A percentile compares a stretch with the other conserved stretches of the same genome.
Conservation (phyloP, 2,888 invertebrate species). For the Amblyjoppa fuscipennis region DNA sequence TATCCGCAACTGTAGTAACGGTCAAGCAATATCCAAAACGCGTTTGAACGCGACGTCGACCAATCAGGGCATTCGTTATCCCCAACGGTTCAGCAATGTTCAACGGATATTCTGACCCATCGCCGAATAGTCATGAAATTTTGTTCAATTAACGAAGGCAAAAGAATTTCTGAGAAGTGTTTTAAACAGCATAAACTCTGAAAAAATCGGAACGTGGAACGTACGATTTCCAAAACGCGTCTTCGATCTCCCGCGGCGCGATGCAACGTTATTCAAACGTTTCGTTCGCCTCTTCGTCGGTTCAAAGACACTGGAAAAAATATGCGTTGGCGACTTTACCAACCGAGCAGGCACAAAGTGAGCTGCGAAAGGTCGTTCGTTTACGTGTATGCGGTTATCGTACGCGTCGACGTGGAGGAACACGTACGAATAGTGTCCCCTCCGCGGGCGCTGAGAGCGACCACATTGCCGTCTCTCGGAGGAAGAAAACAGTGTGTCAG, state of each 20-base stretch:
- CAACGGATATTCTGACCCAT: no score
- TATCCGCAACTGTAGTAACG: no score
- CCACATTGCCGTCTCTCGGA: slow-evolving; percentile 32
- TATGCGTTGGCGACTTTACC: slow-evolving; percentile 17
- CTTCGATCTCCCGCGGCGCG: background rate
- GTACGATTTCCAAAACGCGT: no score
- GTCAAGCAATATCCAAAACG: no score
- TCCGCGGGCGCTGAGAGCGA: slow-evolving; percentile 44
- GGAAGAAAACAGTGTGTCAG: slow-evolving; percentile 50
- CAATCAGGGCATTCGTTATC: no score
- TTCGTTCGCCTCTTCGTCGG: background rate
- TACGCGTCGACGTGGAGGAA: slow-evolving; percentile 72
- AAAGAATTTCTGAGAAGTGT: no score
- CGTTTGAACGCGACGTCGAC: no score
- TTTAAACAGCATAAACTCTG: no score
- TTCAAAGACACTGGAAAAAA: background rate
- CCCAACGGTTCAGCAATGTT: no score
- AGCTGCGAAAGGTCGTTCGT: background rate
- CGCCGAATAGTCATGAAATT: no score
- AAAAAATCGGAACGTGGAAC: no score
- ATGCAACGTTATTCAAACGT: background rate
- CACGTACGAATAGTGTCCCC: slow-evolving; percentile 19
- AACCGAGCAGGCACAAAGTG: background rate
- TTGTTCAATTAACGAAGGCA: no score
- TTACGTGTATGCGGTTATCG: slow-evolving; percentile 32